phyloP scores from a whole-genome alignment of 2,113 vertebrate genomes.

The Elachura formosa region DNA sequence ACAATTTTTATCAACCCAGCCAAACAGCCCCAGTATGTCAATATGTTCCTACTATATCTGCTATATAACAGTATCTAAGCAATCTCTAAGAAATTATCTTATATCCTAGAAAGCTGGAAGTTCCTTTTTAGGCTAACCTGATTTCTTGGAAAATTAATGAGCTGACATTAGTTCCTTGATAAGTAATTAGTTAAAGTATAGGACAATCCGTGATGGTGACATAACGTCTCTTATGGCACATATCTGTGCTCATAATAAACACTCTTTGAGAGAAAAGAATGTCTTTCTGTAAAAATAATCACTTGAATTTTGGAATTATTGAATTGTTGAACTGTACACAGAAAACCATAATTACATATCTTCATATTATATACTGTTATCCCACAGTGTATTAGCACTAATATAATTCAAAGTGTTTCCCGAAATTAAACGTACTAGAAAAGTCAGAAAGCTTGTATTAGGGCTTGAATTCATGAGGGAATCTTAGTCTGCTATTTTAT shows the following conservation, averaged over 20 bases:
- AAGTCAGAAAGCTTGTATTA: not conserved
- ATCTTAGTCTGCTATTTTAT: not conserved
- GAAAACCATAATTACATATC: not conserved
- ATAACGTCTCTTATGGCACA: not conserved
- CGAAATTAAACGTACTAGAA: not conserved
- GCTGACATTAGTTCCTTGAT: not conserved
- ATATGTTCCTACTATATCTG: not conserved
- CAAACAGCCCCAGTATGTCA: not conserved
- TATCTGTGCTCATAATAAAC: not conserved
- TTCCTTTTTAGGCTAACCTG: not conserved
- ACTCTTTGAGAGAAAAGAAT: not conserved
- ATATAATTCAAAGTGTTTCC: not conserved
- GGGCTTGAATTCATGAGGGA: not conserved
- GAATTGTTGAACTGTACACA: not conserved
- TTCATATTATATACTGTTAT: not conserved
- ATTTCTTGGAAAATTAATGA: not conserved
- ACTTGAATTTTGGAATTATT: not conserved
- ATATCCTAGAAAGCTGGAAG: not conserved
- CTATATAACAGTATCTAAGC: not conserved
- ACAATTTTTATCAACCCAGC: not conserved
- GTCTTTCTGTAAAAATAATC: not conserved
- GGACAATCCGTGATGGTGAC: not conserved
- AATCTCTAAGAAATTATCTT: not conserved
- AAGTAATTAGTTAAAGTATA: not conserved
- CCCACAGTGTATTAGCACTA: not conserved